Evolutionary conservation across 1,140 invertebrate species (phyloP).

Genomic region (Arctopsyche grandis): DNA sequence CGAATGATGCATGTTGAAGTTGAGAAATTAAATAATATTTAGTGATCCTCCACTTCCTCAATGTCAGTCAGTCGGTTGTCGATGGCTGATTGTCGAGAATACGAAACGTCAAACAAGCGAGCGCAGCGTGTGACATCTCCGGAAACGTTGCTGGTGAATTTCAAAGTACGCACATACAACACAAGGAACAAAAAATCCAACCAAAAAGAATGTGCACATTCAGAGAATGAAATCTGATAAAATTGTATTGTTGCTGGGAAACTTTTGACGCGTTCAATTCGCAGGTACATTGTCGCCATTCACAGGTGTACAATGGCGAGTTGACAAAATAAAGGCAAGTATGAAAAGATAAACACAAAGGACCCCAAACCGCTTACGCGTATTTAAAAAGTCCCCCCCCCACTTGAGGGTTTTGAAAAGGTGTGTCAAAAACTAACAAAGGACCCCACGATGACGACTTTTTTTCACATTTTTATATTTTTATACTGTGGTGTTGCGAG

Average conservation of each 20-base stretch:
- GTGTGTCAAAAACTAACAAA: conserved; percentile 19
- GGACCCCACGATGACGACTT: background rate
- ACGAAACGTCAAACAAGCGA: conserved; percentile 32
- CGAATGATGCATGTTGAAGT: background rate
- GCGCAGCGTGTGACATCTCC: conserved; percentile 33
- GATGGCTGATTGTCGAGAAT: background rate
- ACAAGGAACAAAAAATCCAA: background rate
- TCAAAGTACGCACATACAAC: too few relatives aligned
- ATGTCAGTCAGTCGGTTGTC: background rate
- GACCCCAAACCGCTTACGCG: conserved; percentile 1
- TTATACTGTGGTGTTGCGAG: background rate
- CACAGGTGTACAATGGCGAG: conserved; percentile 6
- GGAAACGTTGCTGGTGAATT: conserved; percentile 1
- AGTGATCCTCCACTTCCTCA: background rate
- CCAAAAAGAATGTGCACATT: background rate
- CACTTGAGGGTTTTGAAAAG: conserved; percentile 20
- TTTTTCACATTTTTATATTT: background rate
- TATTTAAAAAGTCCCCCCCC: conserved; percentile 12
- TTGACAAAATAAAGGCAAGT: conserved; percentile 17
- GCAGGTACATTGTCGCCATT: conserved; percentile 15
- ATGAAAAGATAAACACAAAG: conserved; percentile 3
- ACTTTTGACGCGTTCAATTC: conserved; percentile 34
- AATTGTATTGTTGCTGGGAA: conserved; percentile 14
- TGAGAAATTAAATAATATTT: background rate
- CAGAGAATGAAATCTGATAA: conserved; percentile 32